A percentile compares a stretch with the other conserved stretches of the same genome.
Evolutionary conservation across 1,140 invertebrate species (phyloP).

Genomic region (Sitodiplosis mosellana): DNA sequence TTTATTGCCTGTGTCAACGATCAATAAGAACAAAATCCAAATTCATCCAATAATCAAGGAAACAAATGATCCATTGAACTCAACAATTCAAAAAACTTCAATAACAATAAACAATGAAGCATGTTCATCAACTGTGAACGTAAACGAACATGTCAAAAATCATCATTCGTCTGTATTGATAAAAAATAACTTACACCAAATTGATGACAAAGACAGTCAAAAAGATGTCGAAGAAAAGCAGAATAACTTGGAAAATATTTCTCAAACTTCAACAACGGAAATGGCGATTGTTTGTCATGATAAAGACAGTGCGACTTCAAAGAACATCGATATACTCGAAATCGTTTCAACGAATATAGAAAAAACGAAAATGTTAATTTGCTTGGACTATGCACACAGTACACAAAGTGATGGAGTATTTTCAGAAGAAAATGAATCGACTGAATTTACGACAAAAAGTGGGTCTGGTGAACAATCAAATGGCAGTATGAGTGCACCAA

Average conservation of each 20-base stretch:
- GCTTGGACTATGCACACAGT: constrained; percentile 30
- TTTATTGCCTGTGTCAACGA: constrained; percentile 21
- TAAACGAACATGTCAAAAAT: constrained; percentile 35
- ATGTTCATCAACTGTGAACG: constrained; percentile 44
- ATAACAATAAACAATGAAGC: constrained; percentile 56
- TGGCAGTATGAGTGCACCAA: constrained; percentile 11
- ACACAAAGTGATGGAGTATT: constrained; percentile 20
- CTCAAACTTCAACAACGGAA: not conserved
- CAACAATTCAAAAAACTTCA: constrained; percentile 38
- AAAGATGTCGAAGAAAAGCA: not conserved
- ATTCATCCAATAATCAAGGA: constrained; percentile 35
- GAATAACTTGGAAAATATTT: not conserved
- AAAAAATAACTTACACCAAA: constrained; percentile 23
- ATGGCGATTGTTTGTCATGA: not conserved
- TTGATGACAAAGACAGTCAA: not conserved
- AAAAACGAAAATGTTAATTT: constrained; percentile 50
- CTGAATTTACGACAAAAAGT: not conserved
- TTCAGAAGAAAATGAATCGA: constrained; percentile 11
- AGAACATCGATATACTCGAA: constrained; percentile 33
- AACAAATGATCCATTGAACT: constrained; percentile 6
- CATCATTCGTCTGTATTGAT: constrained; percentile 49
- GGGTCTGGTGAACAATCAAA: not conserved
- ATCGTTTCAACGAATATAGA: constrained; percentile 50
- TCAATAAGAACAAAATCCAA: constrained; percentile 26
- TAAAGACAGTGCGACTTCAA: constrained; percentile 10